Evolutionary conservation across 2,113 vertebrate species (phyloP).

Genomic region (Prinia subflava): DNA sequence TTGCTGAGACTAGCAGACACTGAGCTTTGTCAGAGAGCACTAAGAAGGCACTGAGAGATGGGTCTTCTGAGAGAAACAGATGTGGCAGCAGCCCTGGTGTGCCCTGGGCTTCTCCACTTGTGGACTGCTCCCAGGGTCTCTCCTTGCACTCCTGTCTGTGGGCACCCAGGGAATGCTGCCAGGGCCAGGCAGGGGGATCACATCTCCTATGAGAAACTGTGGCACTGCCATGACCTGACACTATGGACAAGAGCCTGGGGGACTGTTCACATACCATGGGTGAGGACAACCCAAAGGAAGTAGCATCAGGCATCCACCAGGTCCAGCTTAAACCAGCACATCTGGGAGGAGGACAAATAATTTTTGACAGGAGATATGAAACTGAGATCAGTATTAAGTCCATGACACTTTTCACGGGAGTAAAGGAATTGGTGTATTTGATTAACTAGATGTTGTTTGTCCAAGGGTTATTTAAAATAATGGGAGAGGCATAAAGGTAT

Average conservation of each 20-base stretch:
- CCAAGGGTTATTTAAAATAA: not conserved
- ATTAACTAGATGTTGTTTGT: not conserved
- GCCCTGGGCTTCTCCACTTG: not conserved
- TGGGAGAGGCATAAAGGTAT: not conserved
- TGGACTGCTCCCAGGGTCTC: not conserved
- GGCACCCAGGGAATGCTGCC: not conserved
- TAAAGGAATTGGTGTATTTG: not conserved
- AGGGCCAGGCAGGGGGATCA: not conserved
- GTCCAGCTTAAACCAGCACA: not conserved
- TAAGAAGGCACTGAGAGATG: not conserved
- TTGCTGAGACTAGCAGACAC: not conserved
- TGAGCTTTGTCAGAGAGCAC: not conserved
- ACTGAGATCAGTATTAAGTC: not conserved
- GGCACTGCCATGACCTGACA: not conserved
- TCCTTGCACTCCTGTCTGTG: not conserved
- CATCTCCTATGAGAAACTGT: accelerated
- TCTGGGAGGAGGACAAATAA: not conserved
- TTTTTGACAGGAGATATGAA: not conserved
- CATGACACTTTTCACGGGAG: not conserved
- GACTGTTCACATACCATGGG: not conserved
- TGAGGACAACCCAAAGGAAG: not conserved
- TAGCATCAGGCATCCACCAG: not conserved
- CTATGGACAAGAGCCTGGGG: not conserved
- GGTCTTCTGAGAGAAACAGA: not conserved
- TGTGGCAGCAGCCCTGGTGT: not conserved